Evolutionary conservation across 1,140 invertebrate genomes (phyloP).

Genomic region (Pogonomyrmex californicus): DNA sequence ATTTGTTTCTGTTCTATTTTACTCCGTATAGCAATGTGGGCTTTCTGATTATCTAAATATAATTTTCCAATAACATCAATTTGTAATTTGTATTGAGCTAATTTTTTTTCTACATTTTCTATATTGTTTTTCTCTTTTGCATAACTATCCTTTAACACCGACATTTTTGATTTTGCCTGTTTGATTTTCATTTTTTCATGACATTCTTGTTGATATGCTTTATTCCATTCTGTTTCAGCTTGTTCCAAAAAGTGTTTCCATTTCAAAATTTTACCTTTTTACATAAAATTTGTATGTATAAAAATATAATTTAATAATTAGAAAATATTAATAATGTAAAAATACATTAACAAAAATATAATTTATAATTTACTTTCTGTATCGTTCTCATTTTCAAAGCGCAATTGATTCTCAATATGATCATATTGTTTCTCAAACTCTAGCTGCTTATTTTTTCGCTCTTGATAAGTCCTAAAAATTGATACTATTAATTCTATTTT

Average conservation of each 20-base stretch:
- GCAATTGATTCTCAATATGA: constrained; percentile 95
- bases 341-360: constrained; percentile 31
- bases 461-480: constrained; percentile 92
- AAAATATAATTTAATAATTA: constrained; percentile 31
- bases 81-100: constrained; percentile 91
- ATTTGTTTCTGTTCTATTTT: constrained; percentile 94
- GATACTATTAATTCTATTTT: neutral
- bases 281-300: constrained; percentile 16
- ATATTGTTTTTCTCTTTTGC: neutral
- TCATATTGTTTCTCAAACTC: constrained; percentile 98
- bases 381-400: constrained; percentile 96
- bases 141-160: neutral
- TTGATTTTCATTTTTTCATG: constrained; percentile 93
- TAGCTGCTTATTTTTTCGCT: constrained; percentile 94
- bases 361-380: constrained; percentile 90
- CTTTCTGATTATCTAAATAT: constrained; percentile 93
- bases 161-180: constrained; percentile 91
- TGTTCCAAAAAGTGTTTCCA: constrained; percentile 94
- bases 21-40: constrained; percentile 92
- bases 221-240: constrained; percentile 94
- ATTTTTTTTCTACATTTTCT: constrained; percentile 80
- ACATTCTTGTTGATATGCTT: constrained; percentile 93
- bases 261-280: constrained; percentile 92
- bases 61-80: constrained; percentile 94
- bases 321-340: constrained; percentile 18